phyloP scores from a whole-genome alignment of 2,797 vertebrate genomes.

The Halcyon badia region DNA sequence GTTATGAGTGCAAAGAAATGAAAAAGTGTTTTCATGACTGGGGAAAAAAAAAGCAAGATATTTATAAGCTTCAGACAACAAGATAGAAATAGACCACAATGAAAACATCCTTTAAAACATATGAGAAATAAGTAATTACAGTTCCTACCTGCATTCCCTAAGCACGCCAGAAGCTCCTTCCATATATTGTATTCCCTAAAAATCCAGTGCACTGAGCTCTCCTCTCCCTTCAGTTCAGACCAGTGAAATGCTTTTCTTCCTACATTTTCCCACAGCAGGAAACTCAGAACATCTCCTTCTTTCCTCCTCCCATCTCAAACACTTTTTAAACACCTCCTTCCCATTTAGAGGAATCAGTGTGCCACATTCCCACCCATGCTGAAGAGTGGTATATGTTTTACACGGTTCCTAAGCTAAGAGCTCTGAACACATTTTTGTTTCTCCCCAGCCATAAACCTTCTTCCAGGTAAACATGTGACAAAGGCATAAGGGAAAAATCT shows the following conservation, averaged over 20 bases:
- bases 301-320: conserved; percentile 45
- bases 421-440: not conserved
- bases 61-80: not conserved
- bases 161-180: not conserved
- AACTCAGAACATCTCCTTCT: conserved; percentile 21
- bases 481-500: not conserved
- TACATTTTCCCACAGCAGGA: conserved; percentile 38
- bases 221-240: not conserved
- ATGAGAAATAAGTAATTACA: not conserved
- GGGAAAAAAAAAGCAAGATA: not conserved
- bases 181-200: conserved; percentile 13
- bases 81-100: not conserved
- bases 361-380: conserved; percentile 46
- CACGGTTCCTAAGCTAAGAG: conserved; percentile 9
- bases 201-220: not conserved
- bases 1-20: not conserved
- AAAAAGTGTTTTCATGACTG: not conserved
- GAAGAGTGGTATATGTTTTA: not conserved
- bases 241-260: not conserved
- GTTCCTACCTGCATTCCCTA: conserved; percentile 68
- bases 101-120: not conserved
- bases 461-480: not conserved
- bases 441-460: not conserved
- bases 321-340: conserved; percentile 58
- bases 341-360: conserved; percentile 12